Evolutionary conservation across 2,888 invertebrate genomes (phyloP).

Genomic region (Mylabris sibirica): DNA sequence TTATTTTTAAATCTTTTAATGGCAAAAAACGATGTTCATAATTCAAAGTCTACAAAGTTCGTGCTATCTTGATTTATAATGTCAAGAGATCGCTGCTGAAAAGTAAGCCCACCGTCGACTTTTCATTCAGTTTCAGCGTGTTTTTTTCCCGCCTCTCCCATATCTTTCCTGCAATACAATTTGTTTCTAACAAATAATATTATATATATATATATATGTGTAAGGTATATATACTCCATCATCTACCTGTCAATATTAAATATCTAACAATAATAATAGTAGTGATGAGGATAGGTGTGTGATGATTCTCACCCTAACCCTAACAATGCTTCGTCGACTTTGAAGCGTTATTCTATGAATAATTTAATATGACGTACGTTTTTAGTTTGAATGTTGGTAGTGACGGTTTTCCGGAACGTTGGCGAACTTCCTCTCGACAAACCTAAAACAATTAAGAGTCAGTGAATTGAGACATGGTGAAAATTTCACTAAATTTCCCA

Average conservation of each 20-base stretch:
- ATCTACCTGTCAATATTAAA: neutral
- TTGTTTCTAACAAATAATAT: neutral
- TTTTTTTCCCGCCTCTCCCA: no score
- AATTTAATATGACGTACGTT: constrained; percentile 10
- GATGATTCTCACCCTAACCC: neutral
- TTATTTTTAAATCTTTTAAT: constrained; percentile 1
- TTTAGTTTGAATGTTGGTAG: constrained; percentile 4
- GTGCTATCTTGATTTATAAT: neutral
- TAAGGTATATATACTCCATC: neutral
- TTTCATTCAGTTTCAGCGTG: neutral
- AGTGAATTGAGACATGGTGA: constrained; percentile 8
- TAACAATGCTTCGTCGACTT: constrained; percentile 1
- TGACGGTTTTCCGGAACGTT: constrained; percentile 9
- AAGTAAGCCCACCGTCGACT: neutral
- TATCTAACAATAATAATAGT: neutral
- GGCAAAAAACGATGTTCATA: neutral
- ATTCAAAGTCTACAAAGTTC: constrained; percentile 10
- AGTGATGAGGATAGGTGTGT: neutral
- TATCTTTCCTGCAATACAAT: neutral
- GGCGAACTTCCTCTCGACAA: neutral
- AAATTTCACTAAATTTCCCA: neutral
- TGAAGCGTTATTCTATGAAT: constrained; percentile 4
- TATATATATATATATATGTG: no score
- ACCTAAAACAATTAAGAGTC: constrained; percentile 10
- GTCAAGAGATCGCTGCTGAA: neutral